phyloP scores from a whole-genome alignment of 64 coral and sea anemone genomes.

The Montipora foliosa region DNA sequence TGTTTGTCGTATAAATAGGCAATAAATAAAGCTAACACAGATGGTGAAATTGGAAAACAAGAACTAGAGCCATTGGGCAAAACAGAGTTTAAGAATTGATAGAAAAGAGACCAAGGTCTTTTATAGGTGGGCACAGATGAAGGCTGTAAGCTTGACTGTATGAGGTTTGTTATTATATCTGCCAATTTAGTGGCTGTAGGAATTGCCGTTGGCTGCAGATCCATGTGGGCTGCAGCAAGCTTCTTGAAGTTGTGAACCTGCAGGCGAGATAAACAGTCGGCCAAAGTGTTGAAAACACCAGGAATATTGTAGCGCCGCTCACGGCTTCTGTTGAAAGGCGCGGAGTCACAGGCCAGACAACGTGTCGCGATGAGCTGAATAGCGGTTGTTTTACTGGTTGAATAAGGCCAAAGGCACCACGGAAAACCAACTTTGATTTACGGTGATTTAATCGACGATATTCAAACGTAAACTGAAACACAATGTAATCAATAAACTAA shows the following conservation, averaged over 20 bases:
- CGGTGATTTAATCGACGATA: too few relatives aligned
- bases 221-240: background rate
- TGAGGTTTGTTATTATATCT: background rate
- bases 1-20: background rate
- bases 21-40: background rate
- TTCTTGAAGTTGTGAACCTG: conserved; percentile 1
- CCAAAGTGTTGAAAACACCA: background rate
- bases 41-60: background rate
- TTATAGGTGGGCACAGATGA: background rate
- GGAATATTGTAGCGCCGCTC: background rate
- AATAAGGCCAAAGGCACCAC: too few relatives aligned
- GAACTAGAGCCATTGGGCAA: background rate
- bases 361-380: too few relatives aligned
- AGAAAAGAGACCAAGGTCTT: background rate
- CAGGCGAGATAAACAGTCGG: conserved; percentile 1
- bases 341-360: too few relatives aligned
- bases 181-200: conserved; percentile 11
- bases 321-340: too few relatives aligned
- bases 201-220: conserved; percentile 7
- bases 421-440: too few relatives aligned
- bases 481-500: too few relatives aligned
- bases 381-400: too few relatives aligned
- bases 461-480: too few relatives aligned
- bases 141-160: background rate
- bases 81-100: background rate